Evolutionary conservation across 64 coral and sea anemone species (phyloP), one percentile per base, ranked within the genome.

Genomic region (Catalaphyllia jardinei): DNA sequence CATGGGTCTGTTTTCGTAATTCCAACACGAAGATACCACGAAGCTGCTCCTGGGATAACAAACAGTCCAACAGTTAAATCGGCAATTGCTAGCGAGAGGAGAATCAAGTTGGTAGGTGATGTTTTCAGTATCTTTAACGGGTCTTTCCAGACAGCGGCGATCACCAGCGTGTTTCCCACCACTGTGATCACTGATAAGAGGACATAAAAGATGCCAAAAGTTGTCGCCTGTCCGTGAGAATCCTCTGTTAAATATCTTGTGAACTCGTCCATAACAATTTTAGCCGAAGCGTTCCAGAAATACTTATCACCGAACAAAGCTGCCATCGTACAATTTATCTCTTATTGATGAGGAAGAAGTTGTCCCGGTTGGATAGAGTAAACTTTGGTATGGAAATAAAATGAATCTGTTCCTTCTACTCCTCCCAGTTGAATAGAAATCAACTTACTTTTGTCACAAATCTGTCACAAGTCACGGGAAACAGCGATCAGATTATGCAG

Each of bases 101-200:
- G 29, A 13, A 82, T 82, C 9, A 64, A 64, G 60, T 63, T 82
- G 19, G 79, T 33, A 10, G 79, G 79, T 1, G 79, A 82, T 38
- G 59, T 64, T 82, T 22, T 30, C 4, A 82, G 60, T 24, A 31
- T 65, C 31, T 82, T 82, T 4, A 82, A 60, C 10, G 79, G 79
- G 28, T 82, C 88, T 33, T 90, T 80, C 77, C 64, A 80, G 3
- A 90, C 67, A 4, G 88, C 88, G 7, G 19, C 50, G 29, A 90
- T 81, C 5, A 90, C 88, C 80, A 90, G 27, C 0, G 62, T 64
- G 16, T 90, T 90, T 24, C 76, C 76, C 4, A 90, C 5, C 19
- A 78, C 51, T 33, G 77, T 80, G 20, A 73, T 73, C 27, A 79
- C 4, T 73, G 75, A 67, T 4, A 90, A 24, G 20, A 38, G 19